Evolutionary conservation across 2,113 vertebrate genomes (phyloP).

Genomic region (Seriola quinqueradiata): DNA sequence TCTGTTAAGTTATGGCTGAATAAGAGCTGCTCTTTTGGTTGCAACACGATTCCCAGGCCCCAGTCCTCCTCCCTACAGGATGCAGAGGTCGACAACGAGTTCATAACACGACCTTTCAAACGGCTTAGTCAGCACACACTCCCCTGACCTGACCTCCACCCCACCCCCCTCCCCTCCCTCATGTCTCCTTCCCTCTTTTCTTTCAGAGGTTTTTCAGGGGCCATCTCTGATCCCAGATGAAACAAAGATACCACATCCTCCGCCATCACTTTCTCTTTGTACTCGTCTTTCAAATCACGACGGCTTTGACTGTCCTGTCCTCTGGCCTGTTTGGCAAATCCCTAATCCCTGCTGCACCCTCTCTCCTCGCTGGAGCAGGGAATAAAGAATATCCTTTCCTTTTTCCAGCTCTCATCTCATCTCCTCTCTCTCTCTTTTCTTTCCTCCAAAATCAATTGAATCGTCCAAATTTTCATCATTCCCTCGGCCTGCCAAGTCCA

Average conservation of each 20-base stretch:
- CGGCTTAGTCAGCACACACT: constrained; percentile 74
- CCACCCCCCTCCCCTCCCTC: constrained; percentile 13
- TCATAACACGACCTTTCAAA: constrained; percentile 73
- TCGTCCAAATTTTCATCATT: constrained; percentile 13
- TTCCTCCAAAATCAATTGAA: constrained; percentile 22
- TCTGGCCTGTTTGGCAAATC: constrained; percentile 25
- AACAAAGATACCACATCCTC: constrained; percentile 46
- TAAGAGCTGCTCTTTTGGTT: constrained; percentile 51
- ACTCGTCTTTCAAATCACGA: constrained; percentile 27
- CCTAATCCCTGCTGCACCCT: constrained; percentile 20
- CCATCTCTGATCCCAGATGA: constrained; percentile 60
- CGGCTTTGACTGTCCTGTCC: constrained; percentile 32
- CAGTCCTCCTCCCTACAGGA: constrained; percentile 65
- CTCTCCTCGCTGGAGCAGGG: neutral
- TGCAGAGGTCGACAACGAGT: constrained; percentile 72
- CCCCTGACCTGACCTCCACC: constrained; percentile 55
- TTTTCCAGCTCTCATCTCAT: constrained; percentile 5
- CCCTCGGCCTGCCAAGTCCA: constrained; percentile 38
- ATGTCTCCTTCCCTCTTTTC: constrained; percentile 49
- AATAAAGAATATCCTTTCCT: constrained; percentile 10
- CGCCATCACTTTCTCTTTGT: constrained; percentile 49
- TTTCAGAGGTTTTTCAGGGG: constrained; percentile 41
- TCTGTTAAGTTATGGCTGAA: constrained; percentile 67
- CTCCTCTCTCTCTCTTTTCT: neutral
- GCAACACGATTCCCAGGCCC: constrained; percentile 74